Evolutionary conservation across 2,797 vertebrate species (phyloP), one percentile per base, ranked within the genome.

Genomic region (Sitta carolinensis): DNA sequence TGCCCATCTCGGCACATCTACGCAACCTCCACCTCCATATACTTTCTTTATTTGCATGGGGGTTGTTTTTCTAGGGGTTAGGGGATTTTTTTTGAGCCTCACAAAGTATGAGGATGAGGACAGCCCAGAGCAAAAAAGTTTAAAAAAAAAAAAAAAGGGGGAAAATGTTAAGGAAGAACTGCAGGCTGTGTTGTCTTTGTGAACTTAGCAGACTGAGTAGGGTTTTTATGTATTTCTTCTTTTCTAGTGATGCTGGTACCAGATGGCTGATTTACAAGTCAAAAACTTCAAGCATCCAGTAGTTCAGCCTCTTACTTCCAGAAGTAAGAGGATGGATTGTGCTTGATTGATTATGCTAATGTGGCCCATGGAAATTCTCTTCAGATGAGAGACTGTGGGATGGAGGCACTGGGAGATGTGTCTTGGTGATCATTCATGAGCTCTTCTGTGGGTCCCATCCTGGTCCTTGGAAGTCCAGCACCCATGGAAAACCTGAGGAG

Each of bases 211-310:
- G 69, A 72, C 58, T 76, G 55, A 57, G 58, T 27, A 58, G 40
- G 43, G 18, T 89, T 94, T 94, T 84, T 17, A 30, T 79, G 38
- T 66, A 40, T 87, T 73, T 82, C 38, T 89, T 48, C 87, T 90
- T 62, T 92, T 84, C 59, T 30, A 20, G 67, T 36, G 63, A 22
- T 57, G 59, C 54, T 76, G 79, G 74, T 69, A 87, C 7, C 84
- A 95, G 30, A n/a, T 77, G 68, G 26, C 72, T 92, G 89, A 89
- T 93, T 93, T 92, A 82, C 72, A 87, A 91, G 61, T 78, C 18
- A 88, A 95, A 95, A 92, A 72, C 29, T 73, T 62, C 50, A 76
- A 92, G 52, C 50, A 74, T 84, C 43, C 48, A 45, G 52, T 89
- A 87, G 78, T 72, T 91, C 68, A 91, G 32, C 47, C n/a, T 80